A percentile compares a stretch with the other conserved stretches of the same genome.
Evolutionary conservation across 2,797 vertebrate genomes (phyloP).

Genomic region (Acrossocheilus fasciatus): DNA sequence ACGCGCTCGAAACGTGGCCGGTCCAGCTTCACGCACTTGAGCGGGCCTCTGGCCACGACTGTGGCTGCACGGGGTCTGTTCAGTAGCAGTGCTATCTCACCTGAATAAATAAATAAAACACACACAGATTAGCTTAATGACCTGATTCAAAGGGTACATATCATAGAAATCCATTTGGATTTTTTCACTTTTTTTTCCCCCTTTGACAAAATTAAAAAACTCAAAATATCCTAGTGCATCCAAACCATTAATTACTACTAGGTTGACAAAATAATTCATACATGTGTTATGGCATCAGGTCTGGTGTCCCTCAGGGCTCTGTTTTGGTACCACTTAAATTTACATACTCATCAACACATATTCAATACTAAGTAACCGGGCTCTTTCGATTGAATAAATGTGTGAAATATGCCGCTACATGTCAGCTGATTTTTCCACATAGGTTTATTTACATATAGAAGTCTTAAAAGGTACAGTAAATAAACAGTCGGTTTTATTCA

Average conservation of each 20-base stretch:
- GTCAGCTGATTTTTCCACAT: background rate
- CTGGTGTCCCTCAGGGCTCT: background rate
- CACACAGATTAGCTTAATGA: background rate
- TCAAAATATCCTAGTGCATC: background rate
- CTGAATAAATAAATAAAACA: conserved; percentile 66
- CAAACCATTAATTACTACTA: background rate
- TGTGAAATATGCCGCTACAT: background rate
- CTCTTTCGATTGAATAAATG: background rate
- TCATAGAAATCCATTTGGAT: background rate
- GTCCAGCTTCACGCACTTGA: conserved; percentile 96
- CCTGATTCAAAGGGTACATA: background rate
- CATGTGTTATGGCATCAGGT: background rate
- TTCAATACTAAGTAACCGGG: background rate
- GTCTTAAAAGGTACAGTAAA: background rate
- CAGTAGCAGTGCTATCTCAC: conserved; percentile 92
- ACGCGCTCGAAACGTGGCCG: conserved; percentile 94
- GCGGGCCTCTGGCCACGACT: conserved; percentile 91
- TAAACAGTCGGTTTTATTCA: background rate
- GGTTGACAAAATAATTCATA: background rate
- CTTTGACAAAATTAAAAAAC: background rate
- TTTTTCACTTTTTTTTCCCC: background rate
- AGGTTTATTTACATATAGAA: background rate
- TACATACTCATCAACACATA: background rate
- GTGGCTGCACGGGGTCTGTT: conserved; percentile 93
- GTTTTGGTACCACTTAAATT: background rate